A percentile compares a stretch with the other conserved stretches of the same genome.
Conservation (phyloP, 2,797 vertebrate species). For the Pseudochirops cupreus region DNA sequence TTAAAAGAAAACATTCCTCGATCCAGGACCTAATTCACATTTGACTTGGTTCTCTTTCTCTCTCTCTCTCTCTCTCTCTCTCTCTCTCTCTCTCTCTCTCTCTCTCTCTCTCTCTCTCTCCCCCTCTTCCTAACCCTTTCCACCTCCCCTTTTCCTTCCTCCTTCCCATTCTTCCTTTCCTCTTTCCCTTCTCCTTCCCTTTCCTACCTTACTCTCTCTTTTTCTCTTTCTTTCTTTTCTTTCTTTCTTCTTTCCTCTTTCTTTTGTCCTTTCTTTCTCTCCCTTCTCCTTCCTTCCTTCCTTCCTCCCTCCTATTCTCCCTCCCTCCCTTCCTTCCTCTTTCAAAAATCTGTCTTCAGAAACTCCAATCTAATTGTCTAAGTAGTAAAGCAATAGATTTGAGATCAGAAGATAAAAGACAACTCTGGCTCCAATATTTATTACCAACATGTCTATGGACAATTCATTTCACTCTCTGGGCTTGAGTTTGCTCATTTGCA, state of each 20-base stretch:
- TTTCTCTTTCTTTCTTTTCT: not conserved
- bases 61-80: too few species aligned
- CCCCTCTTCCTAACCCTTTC: fast-evolving
- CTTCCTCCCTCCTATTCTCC: too few species aligned
- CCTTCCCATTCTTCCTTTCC: not conserved
- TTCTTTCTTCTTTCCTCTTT: too few species aligned
- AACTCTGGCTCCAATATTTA: not conserved
- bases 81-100: too few species aligned
- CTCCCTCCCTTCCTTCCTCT: not conserved
- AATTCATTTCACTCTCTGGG: not conserved
- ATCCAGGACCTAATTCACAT: not conserved
- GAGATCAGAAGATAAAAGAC: not conserved
- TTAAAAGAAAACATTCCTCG: not conserved
- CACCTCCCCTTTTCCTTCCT: not conserved
- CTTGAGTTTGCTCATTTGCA: not conserved
- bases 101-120: too few species aligned
- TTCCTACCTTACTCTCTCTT: too few species aligned
- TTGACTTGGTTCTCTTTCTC: too few species aligned
- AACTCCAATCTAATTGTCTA: not conserved
- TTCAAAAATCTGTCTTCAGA: not conserved
- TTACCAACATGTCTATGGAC: not conserved
- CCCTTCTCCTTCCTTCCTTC: not conserved
- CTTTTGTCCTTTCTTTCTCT: not conserved
- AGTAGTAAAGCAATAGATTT: not conserved
- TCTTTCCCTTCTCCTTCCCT: not conserved